Evolutionary conservation across 1,140 invertebrate genomes (phyloP), one percentile per base, ranked within the genome.

Genomic region (Cherax destructor): DNA sequence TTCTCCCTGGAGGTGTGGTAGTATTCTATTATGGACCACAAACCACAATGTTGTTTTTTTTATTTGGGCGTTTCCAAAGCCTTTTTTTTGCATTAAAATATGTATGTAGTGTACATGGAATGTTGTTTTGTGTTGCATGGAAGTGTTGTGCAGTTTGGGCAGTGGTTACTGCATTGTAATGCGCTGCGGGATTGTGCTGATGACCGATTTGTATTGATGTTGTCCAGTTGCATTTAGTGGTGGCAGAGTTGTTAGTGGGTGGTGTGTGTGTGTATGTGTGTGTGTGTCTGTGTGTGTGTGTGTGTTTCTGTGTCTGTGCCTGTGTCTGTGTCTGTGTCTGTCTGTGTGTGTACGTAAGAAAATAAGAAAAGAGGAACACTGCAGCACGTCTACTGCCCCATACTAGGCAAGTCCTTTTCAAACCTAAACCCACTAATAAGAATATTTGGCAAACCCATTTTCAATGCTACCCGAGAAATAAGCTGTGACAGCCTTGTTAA

Each of bases 141-240:
- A 74, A 30, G 24, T 74, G 69, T 74, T 74, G 30, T 74, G 69
- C 24, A 21, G 21, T 74, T 74, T 74, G 7, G 69, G 69, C 69
- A 74, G 21, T 74, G 69, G 69, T 74, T 74, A 74, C 69, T 30
- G 69, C 24, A 74, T 74, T 74, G 69, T 74, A 30, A 74, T 74
- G 69, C 61, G 21, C 21, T 13, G 61, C 61, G 13, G 61, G 21
- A 65, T 65, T 5, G 61, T 74, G 69, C 9, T 24, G 69, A 30
- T 30, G 24, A 9, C 5, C 61, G 61, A 65, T 65, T 65, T 65
- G 61, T 65, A 18, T 65, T 65, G 61, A 13, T 65, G 21, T 65
- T 65, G 61, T 21, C 18, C 13, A 18, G 18, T 0, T 65, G 61
- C 61, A 65, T 65, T 65, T 65, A 16, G 18, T 65, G 18, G 18